Evolutionary conservation across 1,140 invertebrate genomes (phyloP), one percentile per base, ranked within the genome.

Genomic region (Oryctes rhinoceros): DNA sequence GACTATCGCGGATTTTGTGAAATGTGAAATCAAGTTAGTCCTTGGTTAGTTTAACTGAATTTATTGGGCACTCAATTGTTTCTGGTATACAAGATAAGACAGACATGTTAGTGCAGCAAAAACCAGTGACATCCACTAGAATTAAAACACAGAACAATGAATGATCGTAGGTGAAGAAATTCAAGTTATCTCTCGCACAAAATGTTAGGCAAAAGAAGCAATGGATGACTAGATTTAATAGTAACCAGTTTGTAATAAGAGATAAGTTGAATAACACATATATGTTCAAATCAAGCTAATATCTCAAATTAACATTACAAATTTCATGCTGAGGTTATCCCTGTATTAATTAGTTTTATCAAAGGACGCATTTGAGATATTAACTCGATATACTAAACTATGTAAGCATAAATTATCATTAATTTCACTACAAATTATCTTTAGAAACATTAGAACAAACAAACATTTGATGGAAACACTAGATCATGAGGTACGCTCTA

Each of bases 1-100:
- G 49, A 67, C 30, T 11, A 67, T 67, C 30, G 24, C 65, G 65
- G 49, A 78, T 30, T 59, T 47, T 10, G n/a, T 18, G 35, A 20
- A 18, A 59, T 53, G 6, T 18, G 74, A 76, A 76, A 44, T 39
- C 82, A 67, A 67, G 82, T 87, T 85, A 86, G 85, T 86, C 82
- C 83, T 24, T 67, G 18, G 80, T 86, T 85, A 86, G 85, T 89
- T 89, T 87, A 89, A 90, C 88, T 88, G 87, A 89, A 87, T 89
- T 90, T 90, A 90, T 90, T 90, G 90, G 90, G 89, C 89, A 90
- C 88, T 89, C 87, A 86, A 84, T 76, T 76, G n/a, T 76, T 39
- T 78, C 47, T 48, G 82, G 75, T 81, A 80, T 81, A 86, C 85
- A 86, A 83, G n/a, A 49, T 78, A 78, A 71, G 35, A 79, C 79